These are phyloP conservation scores for Parapristionchus giblindavisi DNA, from an alignment of 2,888 invertebrate species.

Conservation along the genomic window DNA sequence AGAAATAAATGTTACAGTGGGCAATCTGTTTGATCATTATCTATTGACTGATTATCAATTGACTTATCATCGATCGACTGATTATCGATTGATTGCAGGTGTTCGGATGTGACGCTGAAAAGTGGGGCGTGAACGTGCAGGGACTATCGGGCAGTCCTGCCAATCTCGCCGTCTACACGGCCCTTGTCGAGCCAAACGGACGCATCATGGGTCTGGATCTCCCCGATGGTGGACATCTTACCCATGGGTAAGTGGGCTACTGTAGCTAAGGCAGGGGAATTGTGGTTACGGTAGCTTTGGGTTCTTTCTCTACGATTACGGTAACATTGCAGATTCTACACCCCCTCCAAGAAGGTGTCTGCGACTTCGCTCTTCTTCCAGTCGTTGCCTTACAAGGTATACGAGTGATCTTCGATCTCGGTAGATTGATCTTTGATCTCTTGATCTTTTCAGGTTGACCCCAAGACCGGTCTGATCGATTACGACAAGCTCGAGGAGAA, in stretches of 20 bases:
- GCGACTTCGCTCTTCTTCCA: slow-evolving; percentile 97
- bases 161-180: slow-evolving; percentile 93
- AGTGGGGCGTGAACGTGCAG: slow-evolving; percentile 98
- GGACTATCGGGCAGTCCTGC: slow-evolving; percentile 95
- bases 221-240: slow-evolving; percentile 91
- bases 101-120: slow-evolving; percentile 81
- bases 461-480: slow-evolving; percentile 86
- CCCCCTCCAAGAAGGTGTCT: slow-evolving; percentile 87
- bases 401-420: neutral
- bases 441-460: slow-evolving; percentile 72
- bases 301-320: too few species aligned
- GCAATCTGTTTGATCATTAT: neutral
- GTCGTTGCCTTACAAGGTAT: slow-evolving; percentile 90
- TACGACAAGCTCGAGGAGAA: slow-evolving; percentile 86
- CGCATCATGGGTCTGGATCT: slow-evolving; percentile 93
- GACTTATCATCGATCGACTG: neutral
- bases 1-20: neutral
- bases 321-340: slow-evolving; percentile 80
- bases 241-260: slow-evolving; percentile 72
- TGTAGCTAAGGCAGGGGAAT: slow-evolving; percentile 6
- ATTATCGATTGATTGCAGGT: slow-evolving; percentile 74
- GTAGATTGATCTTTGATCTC: neutral
- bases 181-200: slow-evolving; percentile 83
- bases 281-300: neutral
- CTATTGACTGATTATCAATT: neutral